Evolutionary conservation across 2,888 invertebrate genomes (phyloP), one percentile per base, ranked within the genome.

Genomic region (Phymatocera aterrima): DNA sequence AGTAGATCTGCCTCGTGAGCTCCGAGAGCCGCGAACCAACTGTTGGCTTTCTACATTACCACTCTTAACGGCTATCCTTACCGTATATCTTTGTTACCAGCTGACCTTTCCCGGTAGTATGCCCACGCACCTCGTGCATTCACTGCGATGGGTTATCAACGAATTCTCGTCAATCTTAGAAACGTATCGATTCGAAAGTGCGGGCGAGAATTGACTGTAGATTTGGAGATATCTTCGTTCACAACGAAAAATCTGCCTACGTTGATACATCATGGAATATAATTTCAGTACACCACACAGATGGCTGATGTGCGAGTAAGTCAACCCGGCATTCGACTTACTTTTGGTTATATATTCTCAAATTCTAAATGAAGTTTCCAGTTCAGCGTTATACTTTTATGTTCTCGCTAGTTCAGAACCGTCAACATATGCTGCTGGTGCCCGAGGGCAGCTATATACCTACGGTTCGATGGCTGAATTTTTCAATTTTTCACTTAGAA

Each of bases 401-500:
- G 31, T 51, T 51, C 1, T 51, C 15, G n/a, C 18, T 12, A 31
- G 8, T 34, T 31, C 10, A 43, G 12, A 12, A 4, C 10, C 2
- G 48, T n/a, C 31, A 28, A n/a, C 48, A 51, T 15, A 72, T 72
- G 34, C 70, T 48, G 48, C 34, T 31, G 18, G 6, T 24, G 18
- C 46, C 28, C 31, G 68, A 68, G n/a, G 24, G 18, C 31, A 31
- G 34, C 72, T 51, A 51, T 18, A 51, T n/a, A n/a, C n/a, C 68
- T n/a, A 18, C 51, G n/a, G 48, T 51, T 72, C 72, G 51, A 72
- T 72, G 34, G 15, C 51, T 72, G 18, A 68, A 72, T 72, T 51
- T 51, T 51, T 51, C 34, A 8, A 46, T 48, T 28, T 46, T 40
- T 65, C 40, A 8, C 12, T 15, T 15, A 64, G 8, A 64, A 37